Base-by-base conservation (phyloP, 2,888 invertebrate species). In the Anodontia alba region DNA sequence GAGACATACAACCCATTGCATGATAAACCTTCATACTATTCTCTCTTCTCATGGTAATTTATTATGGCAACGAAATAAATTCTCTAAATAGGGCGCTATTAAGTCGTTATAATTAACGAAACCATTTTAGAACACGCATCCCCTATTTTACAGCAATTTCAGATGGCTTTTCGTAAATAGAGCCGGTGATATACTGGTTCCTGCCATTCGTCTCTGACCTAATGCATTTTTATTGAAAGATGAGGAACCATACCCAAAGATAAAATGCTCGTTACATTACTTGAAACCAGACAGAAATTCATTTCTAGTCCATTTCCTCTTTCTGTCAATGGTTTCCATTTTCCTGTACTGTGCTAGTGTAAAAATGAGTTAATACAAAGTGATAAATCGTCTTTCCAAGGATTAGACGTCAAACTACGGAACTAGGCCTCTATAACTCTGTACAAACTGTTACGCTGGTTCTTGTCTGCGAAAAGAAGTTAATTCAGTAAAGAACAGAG, bases 261-360 rank as follows among this genome's bases (percentile, higher is more conserved):
- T 33, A 77, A 49, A 77, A 46, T 33, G 67, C 43, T 68, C 66
- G 69, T 62, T 49, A 46, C 76, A 46, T 29, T 43, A 67, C 66
- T 79, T 72, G 69, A 29, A 57, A 43, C 33, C 36, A 46, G 29
- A 23, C 57, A 68, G 77, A 74, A 71, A 80, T 84, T 80, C 81
- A 81, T 84, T 84, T 84, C 78, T 72, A 74, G 84, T 84, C 84
- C 84, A 84, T 84, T 84, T 84, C 84, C 84, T 81, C 54, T 29
- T 51, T 26, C 77, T 84, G 84, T 80, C 84, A 84, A 43, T 38
- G 29, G 57, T 46, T 29, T 71, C 42, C 69, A 72, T 67, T 46
- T 67, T 67, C 67, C 67, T 67, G 67, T 38, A 67, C 36, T 2
- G 57, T 26, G 23, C 20, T 31, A 67, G 42, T 31, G 75, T 68